These are phyloP conservation scores for Acrobasis suavella DNA, from an alignment of 2,888 invertebrate species.

Conservation along the genomic window DNA sequence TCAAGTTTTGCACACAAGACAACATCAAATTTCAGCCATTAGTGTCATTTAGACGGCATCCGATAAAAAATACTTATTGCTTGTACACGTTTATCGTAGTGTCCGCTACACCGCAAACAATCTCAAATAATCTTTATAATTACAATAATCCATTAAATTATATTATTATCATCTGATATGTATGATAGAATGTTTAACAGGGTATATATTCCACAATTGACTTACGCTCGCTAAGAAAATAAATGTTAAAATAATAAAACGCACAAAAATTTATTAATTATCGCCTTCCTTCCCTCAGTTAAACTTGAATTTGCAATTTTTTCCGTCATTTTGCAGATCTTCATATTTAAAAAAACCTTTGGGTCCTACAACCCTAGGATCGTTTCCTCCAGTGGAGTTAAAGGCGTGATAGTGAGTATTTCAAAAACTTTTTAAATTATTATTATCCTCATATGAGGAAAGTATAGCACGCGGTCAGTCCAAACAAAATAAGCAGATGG, in stretches of 20 bases:
- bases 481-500: too few species aligned
- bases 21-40: conserved; percentile 70
- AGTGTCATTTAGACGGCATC: conserved; percentile 63
- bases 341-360: too few species aligned
- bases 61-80: conserved; percentile 79
- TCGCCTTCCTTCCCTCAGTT: too few species aligned
- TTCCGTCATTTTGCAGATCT: too few species aligned
- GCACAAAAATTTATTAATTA: neutral
- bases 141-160: conserved; percentile 53
- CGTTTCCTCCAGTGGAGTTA: too few species aligned
- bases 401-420: too few species aligned
- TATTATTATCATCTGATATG: conserved; percentile 70
- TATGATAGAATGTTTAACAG: conserved; percentile 38
- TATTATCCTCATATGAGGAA: too few species aligned
- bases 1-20: conserved; percentile 76
- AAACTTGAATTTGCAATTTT: too few species aligned
- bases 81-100: conserved; percentile 75
- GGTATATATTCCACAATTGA: conserved; percentile 28
- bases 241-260: conserved; percentile 5
- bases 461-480: too few species aligned
- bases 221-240: conserved; percentile 22
- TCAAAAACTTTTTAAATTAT: too few species aligned
- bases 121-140: conserved; percentile 63
- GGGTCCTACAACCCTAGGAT: too few species aligned
- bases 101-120: conserved; percentile 75